phyloP scores from a whole-genome alignment of 2,888 invertebrate species.

The Iphiclides podalirius region DNA sequence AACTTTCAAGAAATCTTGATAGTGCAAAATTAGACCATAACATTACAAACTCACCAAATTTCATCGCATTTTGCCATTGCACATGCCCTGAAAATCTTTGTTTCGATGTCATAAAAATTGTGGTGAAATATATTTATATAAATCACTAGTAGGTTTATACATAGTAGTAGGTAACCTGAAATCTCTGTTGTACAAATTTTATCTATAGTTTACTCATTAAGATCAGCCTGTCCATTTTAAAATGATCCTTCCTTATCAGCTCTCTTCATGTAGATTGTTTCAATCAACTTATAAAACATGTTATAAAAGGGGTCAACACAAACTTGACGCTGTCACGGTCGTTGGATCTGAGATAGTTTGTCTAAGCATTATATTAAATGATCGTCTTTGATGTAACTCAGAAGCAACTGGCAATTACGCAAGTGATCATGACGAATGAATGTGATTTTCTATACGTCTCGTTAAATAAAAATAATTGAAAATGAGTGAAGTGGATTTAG shows the following conservation, averaged over 20 bases:
- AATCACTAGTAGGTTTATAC: too few relatives aligned
- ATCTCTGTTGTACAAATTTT: conserved; percentile 15
- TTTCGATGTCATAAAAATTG: too few relatives aligned
- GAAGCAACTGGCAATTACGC: conserved; percentile 12
- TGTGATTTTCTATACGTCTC: background rate
- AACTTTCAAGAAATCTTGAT: too few relatives aligned
- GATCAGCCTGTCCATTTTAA: conserved; percentile 4
- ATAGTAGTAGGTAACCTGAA: too few relatives aligned
- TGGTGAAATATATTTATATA: too few relatives aligned
- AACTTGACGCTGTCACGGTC: conserved; percentile 14
- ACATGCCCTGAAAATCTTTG: too few relatives aligned
- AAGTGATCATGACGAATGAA: conserved; percentile 12
- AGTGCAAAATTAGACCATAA: too few relatives aligned
- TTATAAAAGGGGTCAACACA: conserved; percentile 5
- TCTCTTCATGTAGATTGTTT: background rate
- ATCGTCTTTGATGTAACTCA: conserved; percentile 13
- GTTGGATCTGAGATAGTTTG: conserved; percentile 18
- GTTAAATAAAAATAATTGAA: conserved; percentile 11
- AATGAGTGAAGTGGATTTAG: conserved; percentile 28
- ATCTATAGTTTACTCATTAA: conserved; percentile 20
- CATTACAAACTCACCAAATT: too few relatives aligned
- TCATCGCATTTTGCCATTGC: too few relatives aligned
- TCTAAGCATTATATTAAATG: conserved; percentile 14
- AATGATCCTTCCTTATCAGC: conserved; percentile 1
- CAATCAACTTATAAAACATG: background rate